Base-by-base conservation (phyloP, 2,888 invertebrate genomes). In the Heliconius ethilla region DNA sequence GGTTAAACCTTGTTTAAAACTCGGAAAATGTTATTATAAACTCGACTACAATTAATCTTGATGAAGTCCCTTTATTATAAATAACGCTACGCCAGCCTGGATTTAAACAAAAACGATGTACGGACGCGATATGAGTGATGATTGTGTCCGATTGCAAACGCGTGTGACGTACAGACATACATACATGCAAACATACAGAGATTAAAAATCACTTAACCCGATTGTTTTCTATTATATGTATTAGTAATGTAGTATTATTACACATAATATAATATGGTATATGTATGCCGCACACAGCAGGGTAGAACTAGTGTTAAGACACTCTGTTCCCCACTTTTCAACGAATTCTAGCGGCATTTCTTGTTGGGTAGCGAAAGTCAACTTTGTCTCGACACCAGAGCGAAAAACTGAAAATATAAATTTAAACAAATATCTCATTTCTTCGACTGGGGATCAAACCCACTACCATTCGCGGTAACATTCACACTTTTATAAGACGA, bases 1-100 rank as follows among this genome's bases (percentile, higher is more conserved):
- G 29, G 72, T 77, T 59, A 75, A 55, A 63, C 25, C 18, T 22
- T 40, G 37, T 40, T 75, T 72, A 75, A 78, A 65, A 78, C 69
- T 70, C 63, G 22, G n/a, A 25, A 62, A 63, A 59, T 22, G 69
- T 70, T 62, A 51, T 63, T 40, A 77, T 63, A 45, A 51, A 59
- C 37, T 75, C 74, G 70, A 77, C 76, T 27, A 77, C 74, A 77
- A 79, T 75, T 59, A 76, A 78, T 76, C 75, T 72, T 76, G 72
- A 70, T 66, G 70, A 78, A 63, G 63, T 75, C 27, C 45, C 11
- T 65, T 76, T 75, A 37, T 63, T 62, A 45, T 78, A 72, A 74
- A 63, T 72, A 59, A 45, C 63, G 45, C 10, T 74, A 25, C 51
- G 37, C 18, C 51, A 22, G 29, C 27, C 69, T n/a, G 62, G 37